Conservation (phyloP, 2,113 vertebrate genomes). For the Tiliqua scincoides region DNA sequence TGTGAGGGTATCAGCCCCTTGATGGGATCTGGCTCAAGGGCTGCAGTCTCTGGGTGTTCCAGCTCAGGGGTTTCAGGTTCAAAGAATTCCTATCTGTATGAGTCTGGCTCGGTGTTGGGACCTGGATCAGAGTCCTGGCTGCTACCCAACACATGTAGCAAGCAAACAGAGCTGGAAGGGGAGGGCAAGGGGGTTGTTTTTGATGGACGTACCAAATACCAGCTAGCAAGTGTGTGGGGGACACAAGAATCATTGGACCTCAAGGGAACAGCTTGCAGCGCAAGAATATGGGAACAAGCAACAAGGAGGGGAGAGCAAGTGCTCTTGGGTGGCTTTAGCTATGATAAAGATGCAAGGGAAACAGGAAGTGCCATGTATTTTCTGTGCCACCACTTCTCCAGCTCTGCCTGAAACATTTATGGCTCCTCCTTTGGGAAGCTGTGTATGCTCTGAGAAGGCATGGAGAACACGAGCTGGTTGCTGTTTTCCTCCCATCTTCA, state of each 20-base stretch:
- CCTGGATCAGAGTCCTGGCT: too few species aligned
- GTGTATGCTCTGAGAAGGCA: not conserved
- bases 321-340: not conserved
- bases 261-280: not conserved
- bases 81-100: too few species aligned
- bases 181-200: not conserved
- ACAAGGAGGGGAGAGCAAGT: not conserved
- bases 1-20: too few species aligned
- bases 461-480: not conserved
- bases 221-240: not conserved
- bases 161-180: too few species aligned
- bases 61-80: too few species aligned
- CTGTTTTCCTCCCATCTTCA: not conserved
- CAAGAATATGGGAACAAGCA: not conserved
- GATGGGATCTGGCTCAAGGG: too few species aligned
- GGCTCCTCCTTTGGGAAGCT: not conserved
- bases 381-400: not conserved
- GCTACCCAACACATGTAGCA: too few species aligned
- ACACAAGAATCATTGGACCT: not conserved
- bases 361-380: not conserved
- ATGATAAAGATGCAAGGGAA: not conserved
- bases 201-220: not conserved
- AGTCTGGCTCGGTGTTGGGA: too few species aligned
- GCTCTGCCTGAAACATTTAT: not conserved
- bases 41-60: too few species aligned